Percentiles rank a stretch among this genome's conserved stretches.
Evolutionary conservation across 2,888 invertebrate species (phyloP).

Genomic region (Laothoe populi): DNA sequence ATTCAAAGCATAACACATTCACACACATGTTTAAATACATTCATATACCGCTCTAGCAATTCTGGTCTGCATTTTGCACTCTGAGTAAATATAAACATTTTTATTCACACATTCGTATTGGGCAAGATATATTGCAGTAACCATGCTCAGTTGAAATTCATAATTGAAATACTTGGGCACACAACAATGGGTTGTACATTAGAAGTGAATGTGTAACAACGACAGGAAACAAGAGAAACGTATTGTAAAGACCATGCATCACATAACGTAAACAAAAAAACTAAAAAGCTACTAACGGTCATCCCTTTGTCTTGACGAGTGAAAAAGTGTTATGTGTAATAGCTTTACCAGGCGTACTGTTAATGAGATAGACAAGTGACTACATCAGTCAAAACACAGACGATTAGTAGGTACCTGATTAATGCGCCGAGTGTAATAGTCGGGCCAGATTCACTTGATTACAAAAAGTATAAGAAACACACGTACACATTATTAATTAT

Average conservation of each 20-base stretch:
- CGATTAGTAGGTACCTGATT: not conserved
- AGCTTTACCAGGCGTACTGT: constrained; percentile 50
- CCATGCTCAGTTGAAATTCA: constrained; percentile 17
- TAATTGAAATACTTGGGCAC: constrained; percentile 39
- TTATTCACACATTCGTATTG: constrained; percentile 7
- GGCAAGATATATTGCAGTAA: not conserved
- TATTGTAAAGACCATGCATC: constrained; percentile 56
- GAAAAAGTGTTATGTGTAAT: constrained; percentile 60
- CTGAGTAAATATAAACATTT: constrained; percentile 17
- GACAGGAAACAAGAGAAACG: constrained; percentile 63
- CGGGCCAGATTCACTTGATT: not conserved
- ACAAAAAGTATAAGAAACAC: not conserved
- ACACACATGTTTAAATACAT: not conserved
- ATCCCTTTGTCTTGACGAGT: constrained; percentile 63
- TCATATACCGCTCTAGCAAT: not conserved
- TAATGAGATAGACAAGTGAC: constrained; percentile 6
- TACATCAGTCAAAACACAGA: constrained; percentile 12
- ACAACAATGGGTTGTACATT: constrained; percentile 55
- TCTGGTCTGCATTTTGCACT: constrained; percentile 3
- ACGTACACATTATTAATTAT: too few relatives aligned
- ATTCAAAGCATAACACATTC: not conserved
- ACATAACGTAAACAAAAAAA: constrained; percentile 57
- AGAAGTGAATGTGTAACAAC: constrained; percentile 58
- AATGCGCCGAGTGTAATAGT: not conserved
- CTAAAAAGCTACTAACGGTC: constrained; percentile 61